Evolutionary conservation across 2,113 vertebrate species (phyloP).

Genomic region (Tetrax tetrax): DNA sequence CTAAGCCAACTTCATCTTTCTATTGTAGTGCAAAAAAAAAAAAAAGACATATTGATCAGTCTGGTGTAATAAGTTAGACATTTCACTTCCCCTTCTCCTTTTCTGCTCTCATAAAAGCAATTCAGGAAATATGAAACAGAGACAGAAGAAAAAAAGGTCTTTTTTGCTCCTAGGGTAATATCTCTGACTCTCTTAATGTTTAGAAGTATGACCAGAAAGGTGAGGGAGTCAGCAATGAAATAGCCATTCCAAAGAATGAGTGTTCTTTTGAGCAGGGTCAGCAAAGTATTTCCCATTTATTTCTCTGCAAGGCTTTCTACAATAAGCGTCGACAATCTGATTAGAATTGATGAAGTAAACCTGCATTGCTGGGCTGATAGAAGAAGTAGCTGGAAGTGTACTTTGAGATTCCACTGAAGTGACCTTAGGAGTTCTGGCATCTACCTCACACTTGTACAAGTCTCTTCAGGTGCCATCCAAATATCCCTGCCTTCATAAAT

Average conservation of each 20-base stretch:
- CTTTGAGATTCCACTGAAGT: background rate
- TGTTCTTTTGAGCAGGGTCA: constrained; percentile 2
- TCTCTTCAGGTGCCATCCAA: background rate
- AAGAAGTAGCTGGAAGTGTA: background rate
- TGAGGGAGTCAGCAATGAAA: background rate
- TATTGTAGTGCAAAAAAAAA: background rate
- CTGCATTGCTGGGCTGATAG: rapidly evolving
- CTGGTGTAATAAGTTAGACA: background rate
- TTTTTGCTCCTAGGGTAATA: constrained; percentile 25
- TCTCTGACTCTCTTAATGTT: background rate
- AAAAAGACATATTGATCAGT: constrained; percentile 11
- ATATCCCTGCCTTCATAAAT: background rate
- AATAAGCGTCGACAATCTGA: background rate
- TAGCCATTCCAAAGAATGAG: background rate
- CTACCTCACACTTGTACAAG: background rate
- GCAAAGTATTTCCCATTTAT: constrained; percentile 25
- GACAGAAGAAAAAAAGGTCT: background rate
- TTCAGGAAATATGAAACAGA: constrained; percentile 25
- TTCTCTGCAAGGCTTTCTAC: background rate
- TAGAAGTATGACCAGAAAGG: background rate
- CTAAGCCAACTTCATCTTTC: constrained; percentile 9
- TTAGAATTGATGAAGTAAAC: constrained; percentile 4
- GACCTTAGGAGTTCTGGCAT: background rate
- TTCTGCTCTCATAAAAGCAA: constrained; percentile 6
- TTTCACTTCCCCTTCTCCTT: background rate